Evolutionary conservation across 2,113 vertebrate genomes (phyloP).

Genomic region (Hypomesus transpacificus): DNA sequence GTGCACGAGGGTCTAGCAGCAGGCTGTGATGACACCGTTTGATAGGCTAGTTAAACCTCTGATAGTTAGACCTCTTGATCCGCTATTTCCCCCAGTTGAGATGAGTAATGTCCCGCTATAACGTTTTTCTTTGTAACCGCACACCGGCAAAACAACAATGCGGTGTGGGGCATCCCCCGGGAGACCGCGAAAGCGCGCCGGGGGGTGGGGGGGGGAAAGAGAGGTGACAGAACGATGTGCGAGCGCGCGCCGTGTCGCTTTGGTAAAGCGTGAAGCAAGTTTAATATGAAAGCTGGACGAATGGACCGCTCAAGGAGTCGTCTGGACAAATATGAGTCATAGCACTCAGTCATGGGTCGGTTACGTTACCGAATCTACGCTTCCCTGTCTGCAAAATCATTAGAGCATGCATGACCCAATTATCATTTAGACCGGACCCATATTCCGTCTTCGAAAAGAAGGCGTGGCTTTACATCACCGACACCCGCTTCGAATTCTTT

Average conservation of each 20-base stretch:
- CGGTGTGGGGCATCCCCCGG: not conserved
- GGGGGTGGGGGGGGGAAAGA: not conserved
- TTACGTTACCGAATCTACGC: conserved; percentile 31
- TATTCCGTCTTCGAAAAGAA: conserved; percentile 48
- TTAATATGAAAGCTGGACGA: not conserved
- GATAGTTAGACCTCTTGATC: no score
- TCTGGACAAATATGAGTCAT: conserved; percentile 49
- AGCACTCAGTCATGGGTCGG: conserved; percentile 39
- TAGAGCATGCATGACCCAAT: conserved; percentile 29
- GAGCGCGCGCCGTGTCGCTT: no score
- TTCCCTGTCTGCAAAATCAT: conserved; percentile 4
- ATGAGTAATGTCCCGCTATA: no score
- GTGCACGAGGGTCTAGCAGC: no score
- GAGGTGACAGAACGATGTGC: not conserved
- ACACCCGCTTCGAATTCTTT: conserved; percentile 54
- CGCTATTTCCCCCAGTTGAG: no score
- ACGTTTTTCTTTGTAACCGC: not conserved
- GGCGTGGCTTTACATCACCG: conserved; percentile 70
- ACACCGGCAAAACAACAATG: not conserved
- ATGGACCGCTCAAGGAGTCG: not conserved
- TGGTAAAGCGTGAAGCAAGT: conserved; percentile 2
- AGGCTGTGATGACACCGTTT: no score
- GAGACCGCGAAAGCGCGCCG: not conserved
- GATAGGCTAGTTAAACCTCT: no score
- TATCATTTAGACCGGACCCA: conserved; percentile 51